These are phyloP conservation scores for Catharus minimus DNA, from an alignment of 2,113 vertebrate species.

Conservation along the genomic window DNA sequence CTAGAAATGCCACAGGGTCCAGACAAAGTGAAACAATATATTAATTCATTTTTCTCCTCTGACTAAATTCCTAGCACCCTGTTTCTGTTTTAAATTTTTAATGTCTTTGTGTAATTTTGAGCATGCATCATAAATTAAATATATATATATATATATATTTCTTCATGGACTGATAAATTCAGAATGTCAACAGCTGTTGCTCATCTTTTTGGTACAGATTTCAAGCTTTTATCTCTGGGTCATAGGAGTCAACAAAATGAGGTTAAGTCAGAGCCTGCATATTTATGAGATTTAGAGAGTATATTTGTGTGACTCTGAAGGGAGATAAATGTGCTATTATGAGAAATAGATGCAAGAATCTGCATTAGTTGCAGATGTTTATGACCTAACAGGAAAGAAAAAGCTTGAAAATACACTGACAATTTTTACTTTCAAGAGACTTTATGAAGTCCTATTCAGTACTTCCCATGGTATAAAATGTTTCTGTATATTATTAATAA, in stretches of 20 bases:
- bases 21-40: slow-evolving; percentile 61
- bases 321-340: slow-evolving; percentile 26
- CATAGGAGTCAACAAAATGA: slow-evolving; percentile 15
- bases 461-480: background rate
- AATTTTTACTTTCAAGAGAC: background rate
- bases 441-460: background rate
- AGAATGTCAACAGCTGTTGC: background rate
- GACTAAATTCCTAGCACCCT: background rate
- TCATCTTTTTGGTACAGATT: background rate
- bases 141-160: background rate
- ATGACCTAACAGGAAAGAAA: background rate
- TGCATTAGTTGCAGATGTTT: slow-evolving; percentile 30
- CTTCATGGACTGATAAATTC: background rate
- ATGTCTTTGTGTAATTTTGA: background rate
- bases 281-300: background rate
- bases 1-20: slow-evolving; percentile 71
- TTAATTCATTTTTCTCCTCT: slow-evolving; percentile 31
- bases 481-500: background rate
- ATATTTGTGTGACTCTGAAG: slow-evolving; percentile 26
- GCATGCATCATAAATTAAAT: background rate
- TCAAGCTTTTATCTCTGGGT: slow-evolving; percentile 16
- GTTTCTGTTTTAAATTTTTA: slow-evolving; percentile 29
- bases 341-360: slow-evolving; percentile 23
- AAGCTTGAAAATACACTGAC: background rate
- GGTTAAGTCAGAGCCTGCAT: slow-evolving; percentile 10